These are phyloP conservation scores for Drosophila oshimai DNA, from an alignment of 1,140 invertebrate genomes.

Conservation along the genomic window DNA sequence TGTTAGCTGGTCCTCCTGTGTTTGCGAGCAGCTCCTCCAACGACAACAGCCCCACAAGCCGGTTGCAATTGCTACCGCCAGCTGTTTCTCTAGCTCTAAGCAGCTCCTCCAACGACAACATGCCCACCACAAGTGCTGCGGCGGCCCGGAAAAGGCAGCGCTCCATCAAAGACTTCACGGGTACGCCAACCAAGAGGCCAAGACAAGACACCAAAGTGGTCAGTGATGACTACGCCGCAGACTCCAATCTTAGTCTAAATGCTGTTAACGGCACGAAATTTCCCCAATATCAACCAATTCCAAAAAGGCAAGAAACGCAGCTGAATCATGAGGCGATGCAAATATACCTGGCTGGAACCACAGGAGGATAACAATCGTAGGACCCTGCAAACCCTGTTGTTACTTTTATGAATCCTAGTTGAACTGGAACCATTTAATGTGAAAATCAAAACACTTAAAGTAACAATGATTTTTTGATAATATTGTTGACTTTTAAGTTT, in stretches of 20 bases:
- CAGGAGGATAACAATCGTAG: slow-evolving; percentile 52
- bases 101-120: background rate
- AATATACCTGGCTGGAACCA: slow-evolving; percentile 60
- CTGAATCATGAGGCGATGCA: slow-evolving; percentile 37
- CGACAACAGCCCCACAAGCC: too few relatives aligned
- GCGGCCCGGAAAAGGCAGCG: background rate
- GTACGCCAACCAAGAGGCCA: background rate
- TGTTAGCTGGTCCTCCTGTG: too few relatives aligned
- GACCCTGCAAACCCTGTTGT: too few relatives aligned
- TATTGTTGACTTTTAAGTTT: too few relatives aligned
- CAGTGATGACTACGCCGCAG: slow-evolving; percentile 43
- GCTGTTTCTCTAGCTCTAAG: background rate
- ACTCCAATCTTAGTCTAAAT: slow-evolving; percentile 49
- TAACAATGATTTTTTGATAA: too few relatives aligned
- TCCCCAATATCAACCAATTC: slow-evolving; percentile 60
- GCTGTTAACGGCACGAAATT: slow-evolving; percentile 62
- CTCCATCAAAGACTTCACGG: too few relatives aligned
- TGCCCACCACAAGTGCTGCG: background rate
- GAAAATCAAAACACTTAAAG: too few relatives aligned
- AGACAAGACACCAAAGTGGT: background rate
- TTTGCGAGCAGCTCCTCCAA: too few relatives aligned
- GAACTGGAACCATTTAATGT: too few relatives aligned
- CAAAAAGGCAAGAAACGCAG: slow-evolving; percentile 32
- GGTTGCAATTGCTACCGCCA: too few relatives aligned
- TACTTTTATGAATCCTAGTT: too few relatives aligned